Conservation (phyloP, 2,113 vertebrate genomes). For the Lycaon pictus region DNA sequence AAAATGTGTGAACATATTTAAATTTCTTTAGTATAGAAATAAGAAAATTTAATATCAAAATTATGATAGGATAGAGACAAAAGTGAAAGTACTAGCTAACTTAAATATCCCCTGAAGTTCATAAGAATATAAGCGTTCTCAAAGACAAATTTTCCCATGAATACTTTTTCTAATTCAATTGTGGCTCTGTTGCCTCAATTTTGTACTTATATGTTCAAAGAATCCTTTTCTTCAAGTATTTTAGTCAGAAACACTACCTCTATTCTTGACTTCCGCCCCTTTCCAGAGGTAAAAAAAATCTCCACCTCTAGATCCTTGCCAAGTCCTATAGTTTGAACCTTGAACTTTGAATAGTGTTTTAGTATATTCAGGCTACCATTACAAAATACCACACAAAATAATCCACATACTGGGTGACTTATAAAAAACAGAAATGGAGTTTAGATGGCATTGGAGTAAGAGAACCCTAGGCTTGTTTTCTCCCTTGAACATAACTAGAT, state of each 20-base stretch:
- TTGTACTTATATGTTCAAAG: background rate
- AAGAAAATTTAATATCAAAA: background rate
- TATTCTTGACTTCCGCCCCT: background rate
- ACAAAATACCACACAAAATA: background rate
- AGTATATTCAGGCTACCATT: background rate
- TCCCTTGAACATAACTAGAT: background rate
- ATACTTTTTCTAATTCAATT: background rate
- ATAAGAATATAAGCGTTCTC: background rate
- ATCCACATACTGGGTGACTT: background rate
- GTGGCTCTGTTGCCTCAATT: background rate
- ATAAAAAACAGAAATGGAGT: background rate
- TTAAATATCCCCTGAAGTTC: background rate
- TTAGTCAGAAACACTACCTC: background rate
- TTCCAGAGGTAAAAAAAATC: background rate
- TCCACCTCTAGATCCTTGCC: background rate
- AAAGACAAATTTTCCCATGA: background rate
- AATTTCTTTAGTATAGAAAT: background rate
- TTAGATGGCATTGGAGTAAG: background rate
- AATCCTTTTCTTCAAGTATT: background rate
- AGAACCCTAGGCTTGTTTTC: background rate
- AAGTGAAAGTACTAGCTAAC: background rate
- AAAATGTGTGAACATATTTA: background rate
- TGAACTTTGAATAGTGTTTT: background rate
- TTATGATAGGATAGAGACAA: background rate
- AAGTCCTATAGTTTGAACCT: background rate